Conservation (phyloP, 2,113 vertebrate genomes). For the Sialia sialis region DNA sequence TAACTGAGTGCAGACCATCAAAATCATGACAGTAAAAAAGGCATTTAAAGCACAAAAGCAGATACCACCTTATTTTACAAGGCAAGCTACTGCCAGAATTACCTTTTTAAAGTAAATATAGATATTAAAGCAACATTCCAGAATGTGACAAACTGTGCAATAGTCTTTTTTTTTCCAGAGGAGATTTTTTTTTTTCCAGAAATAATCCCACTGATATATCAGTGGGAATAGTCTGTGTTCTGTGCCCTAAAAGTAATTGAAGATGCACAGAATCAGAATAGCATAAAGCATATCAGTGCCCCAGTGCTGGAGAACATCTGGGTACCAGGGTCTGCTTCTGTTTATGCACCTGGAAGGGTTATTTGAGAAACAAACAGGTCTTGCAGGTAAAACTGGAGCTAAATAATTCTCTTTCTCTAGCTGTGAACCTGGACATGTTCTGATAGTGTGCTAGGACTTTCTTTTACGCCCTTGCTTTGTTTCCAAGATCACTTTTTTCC, state of each 20-base stretch:
- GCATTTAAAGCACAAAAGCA: neutral
- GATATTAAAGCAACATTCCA: neutral
- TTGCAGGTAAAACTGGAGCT: neutral
- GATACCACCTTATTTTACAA: neutral
- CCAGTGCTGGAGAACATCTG: neutral
- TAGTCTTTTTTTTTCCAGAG: neutral
- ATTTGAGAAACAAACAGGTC: neutral
- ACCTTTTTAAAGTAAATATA: neutral
- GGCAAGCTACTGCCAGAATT: neutral
- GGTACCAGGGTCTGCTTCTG: neutral
- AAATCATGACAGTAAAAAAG: neutral
- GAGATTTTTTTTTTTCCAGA: neutral
- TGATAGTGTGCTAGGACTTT: neutral
- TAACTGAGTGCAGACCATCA: neutral
- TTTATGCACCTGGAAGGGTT: neutral
- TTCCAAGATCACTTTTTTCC: neutral
- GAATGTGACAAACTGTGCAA: neutral
- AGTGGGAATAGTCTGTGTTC: neutral
- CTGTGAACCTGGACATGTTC: neutral
- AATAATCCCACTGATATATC: accelerated
- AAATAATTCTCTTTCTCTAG: neutral
- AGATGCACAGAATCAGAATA: neutral
- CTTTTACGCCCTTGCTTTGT: neutral
- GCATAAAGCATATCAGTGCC: neutral
- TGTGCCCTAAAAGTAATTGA: neutral